Base-by-base conservation (phyloP, 2,113 vertebrate species). In the Romanogobio albipinnatus region DNA sequence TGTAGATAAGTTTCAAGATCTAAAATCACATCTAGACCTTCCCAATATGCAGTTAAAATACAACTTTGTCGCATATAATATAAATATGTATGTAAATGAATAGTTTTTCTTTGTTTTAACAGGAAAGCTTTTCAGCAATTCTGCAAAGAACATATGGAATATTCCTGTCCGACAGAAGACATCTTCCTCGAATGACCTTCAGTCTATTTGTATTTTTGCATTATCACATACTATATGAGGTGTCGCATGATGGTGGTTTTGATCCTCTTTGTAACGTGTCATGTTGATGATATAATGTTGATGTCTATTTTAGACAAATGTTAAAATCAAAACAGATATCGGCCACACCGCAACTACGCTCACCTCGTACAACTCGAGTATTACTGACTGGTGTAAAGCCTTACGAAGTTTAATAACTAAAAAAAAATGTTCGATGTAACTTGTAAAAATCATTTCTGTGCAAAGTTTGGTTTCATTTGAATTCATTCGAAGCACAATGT, bases 111-210 rank as follows among this genome's bases (percentile, higher is more conserved):
- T 81, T 76, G 26, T 84, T 64, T 22, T 71, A 45, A 86, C 92
- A 99, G 98, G 95, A 96, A 95, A 89, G 97, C 98, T 2, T 99
- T 99, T 90, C 96, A 98, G 92, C 97, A 98, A 86, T 98, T 97
- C 94, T 99, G 98, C 94, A 98, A 97, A 94, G 96, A 99, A 91
- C 95, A 97, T 81, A 94, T 99, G 90, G 95, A 98, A 87, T 99
- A 97, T 91, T 97, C 97, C 0, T 99, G 97, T 93, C 98, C 97
- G 88, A 99, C 98, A 6, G 98, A 99, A 89, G 98, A 99, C 91
- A 99, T 99, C 94, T 99, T 99, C 93, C 95, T 99, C 92, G 98
- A 99, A 92, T 99, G 96, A 90, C 86, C 78, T 85, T 81, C 87
- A 84, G 17, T 73, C 71, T 74, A 17, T 36, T 47, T 14, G 7